Conservation (phyloP, 2,113 vertebrate species). For the Aphyosemion australe region DNA sequence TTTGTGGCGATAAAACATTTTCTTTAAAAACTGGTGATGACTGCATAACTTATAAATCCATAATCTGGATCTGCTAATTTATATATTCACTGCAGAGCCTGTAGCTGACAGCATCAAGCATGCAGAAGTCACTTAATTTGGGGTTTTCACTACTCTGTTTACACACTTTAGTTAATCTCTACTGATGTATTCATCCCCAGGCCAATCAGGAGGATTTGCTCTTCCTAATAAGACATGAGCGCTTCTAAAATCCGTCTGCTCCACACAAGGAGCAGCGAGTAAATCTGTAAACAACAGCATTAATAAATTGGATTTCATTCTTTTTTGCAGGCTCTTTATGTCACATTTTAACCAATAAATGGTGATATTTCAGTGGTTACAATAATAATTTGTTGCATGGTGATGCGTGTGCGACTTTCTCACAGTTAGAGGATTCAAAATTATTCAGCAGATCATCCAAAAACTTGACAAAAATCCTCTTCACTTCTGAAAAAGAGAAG, state of each 20-base stretch:
- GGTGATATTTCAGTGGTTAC: no score
- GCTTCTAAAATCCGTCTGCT: not conserved
- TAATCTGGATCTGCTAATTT: no score
- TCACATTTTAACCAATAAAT: no score
- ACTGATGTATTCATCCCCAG: not conserved
- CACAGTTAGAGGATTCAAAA: not conserved
- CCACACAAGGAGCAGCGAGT: not conserved
- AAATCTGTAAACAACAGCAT: not conserved
- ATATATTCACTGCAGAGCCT: not conserved
- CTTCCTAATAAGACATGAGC: not conserved
- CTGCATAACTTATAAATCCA: no score
- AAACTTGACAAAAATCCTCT: not conserved
- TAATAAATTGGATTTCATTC: not conserved
- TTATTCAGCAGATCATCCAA: slow-evolving; percentile 7
- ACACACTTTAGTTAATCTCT: not conserved
- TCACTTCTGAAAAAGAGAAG: not conserved
- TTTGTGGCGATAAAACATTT: no score
- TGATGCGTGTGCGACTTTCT: not conserved
- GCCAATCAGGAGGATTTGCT: not conserved
- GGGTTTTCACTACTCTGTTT: not conserved
- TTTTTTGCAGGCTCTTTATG: not conserved
- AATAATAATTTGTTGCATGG: not conserved
- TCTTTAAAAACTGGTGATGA: no score
- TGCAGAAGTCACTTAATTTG: not conserved
- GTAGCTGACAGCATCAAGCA: not conserved